Evolutionary conservation across 2,113 vertebrate species (phyloP).

Genomic region (Herpetotheres cachinnans): DNA sequence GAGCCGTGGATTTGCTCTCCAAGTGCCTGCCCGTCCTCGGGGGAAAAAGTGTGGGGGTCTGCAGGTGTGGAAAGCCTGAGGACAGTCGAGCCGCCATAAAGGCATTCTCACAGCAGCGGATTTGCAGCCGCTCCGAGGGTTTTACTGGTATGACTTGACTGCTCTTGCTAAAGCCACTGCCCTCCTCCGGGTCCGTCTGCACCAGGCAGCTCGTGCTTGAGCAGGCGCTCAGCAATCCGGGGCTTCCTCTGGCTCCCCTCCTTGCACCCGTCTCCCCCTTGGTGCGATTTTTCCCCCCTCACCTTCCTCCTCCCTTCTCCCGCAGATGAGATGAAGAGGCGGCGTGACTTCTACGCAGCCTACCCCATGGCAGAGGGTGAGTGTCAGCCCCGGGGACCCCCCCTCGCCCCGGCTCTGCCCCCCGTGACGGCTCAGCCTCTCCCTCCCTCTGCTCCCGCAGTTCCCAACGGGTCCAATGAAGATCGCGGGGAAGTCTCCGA

Average conservation of each 20-base stretch:
- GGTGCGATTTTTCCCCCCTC: neutral
- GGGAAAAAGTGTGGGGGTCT: neutral
- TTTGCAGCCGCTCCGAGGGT: neutral
- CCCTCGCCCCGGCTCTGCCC: neutral
- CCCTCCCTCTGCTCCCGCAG: slow-evolving; percentile 1
- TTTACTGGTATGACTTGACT: neutral
- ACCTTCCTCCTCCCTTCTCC: neutral
- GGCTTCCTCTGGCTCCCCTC: neutral
- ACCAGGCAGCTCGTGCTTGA: neutral
- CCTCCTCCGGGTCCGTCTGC: neutral
- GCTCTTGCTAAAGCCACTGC: neutral
- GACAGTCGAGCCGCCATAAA: neutral
- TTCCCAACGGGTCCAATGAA: slow-evolving; percentile 75
- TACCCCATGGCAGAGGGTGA: slow-evolving; percentile 81
- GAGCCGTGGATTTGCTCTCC: neutral
- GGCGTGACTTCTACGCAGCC: slow-evolving; percentile 88
- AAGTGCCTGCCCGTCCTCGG: neutral
- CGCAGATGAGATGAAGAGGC: slow-evolving; percentile 92
- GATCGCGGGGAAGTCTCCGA: slow-evolving; percentile 78
- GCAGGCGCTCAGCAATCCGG: neutral
- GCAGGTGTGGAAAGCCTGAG: neutral
- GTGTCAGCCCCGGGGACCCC: neutral
- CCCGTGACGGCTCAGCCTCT: neutral
- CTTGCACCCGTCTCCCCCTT: neutral
- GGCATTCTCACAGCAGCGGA: neutral